Conservation (phyloP, 2,797 vertebrate genomes). For the Siniperca undulata region DNA sequence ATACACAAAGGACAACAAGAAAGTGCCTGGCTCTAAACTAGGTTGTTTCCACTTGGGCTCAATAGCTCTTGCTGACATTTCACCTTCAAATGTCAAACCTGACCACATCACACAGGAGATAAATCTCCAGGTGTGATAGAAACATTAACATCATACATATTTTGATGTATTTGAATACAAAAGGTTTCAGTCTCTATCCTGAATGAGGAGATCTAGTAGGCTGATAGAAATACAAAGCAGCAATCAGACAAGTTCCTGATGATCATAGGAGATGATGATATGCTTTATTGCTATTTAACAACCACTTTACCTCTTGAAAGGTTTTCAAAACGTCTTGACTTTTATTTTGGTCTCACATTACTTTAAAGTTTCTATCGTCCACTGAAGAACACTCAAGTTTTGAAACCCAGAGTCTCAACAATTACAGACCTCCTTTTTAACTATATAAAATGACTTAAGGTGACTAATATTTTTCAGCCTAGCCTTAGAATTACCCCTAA, state of each 20-base stretch:
- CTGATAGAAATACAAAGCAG: not conserved
- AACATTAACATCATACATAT: not conserved
- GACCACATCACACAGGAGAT: not conserved
- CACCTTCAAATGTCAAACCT: constrained; percentile 50
- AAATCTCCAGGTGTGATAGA: constrained; percentile 6
- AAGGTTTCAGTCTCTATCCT: not conserved
- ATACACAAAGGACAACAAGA: not conserved
- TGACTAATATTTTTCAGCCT: not conserved
- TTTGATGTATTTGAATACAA: constrained; percentile 13
- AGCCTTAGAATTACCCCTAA: not conserved
- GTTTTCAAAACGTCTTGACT: constrained; percentile 6
- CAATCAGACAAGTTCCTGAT: not conserved
- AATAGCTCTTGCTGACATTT: constrained; percentile 40
- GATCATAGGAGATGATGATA: not conserved
- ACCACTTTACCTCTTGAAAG: not conserved
- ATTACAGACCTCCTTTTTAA: not conserved
- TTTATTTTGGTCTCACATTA: constrained; percentile 4
- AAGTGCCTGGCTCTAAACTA: constrained; percentile 17
- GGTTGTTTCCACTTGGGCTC: constrained; percentile 42
- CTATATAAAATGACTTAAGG: not conserved
- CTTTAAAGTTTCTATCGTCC: not conserved
- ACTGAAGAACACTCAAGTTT: not conserved
- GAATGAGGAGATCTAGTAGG: not conserved
- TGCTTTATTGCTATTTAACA: not conserved
- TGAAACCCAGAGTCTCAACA: not conserved